Percentiles rank a stretch among this genome's conserved stretches.
Evolutionary conservation across 2,888 invertebrate species (phyloP).

Genomic region (Athalia cordata): DNA sequence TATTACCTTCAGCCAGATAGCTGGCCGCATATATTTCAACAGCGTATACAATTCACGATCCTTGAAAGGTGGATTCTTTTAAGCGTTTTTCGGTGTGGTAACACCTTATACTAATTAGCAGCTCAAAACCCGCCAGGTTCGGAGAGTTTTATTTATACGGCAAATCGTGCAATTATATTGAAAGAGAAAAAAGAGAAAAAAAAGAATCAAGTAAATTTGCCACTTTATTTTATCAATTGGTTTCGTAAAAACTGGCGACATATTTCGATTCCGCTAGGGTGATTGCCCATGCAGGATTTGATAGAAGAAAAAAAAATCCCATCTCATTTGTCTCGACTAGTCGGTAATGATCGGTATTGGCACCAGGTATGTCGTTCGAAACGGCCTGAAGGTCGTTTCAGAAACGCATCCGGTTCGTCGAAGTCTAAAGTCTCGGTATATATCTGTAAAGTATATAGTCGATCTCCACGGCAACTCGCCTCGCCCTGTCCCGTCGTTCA

Average conservation of each 20-base stretch:
- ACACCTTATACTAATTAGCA: slow-evolving; percentile 9
- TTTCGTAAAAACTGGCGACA: too few relatives aligned
- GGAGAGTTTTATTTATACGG: too few relatives aligned
- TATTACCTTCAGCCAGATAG: not conserved
- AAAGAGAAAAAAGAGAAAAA: too few relatives aligned
- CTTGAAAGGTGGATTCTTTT: slow-evolving; percentile 20
- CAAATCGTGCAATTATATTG: too few relatives aligned
- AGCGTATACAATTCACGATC: not conserved
- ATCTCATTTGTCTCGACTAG: too few relatives aligned
- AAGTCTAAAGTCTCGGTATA: slow-evolving; percentile 38
- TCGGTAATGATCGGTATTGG: not conserved
- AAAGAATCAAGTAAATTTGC: too few relatives aligned
- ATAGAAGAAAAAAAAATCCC: too few relatives aligned
- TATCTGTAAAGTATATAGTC: not conserved
- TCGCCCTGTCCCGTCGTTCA: too few relatives aligned
- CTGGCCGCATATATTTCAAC: slow-evolving; percentile 23
- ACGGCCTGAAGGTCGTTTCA: slow-evolving; percentile 20
- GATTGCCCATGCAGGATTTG: too few relatives aligned
- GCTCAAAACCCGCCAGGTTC: not conserved
- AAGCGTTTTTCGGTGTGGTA: slow-evolving; percentile 20
- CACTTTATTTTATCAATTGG: too few relatives aligned
- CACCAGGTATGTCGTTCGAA: slow-evolving; percentile 10
- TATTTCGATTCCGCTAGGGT: too few relatives aligned
- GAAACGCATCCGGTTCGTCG: slow-evolving; percentile 39
- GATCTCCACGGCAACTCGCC: too few relatives aligned